Base-by-base conservation (phyloP, 2,113 vertebrate species). In the Amphiprion percula region DNA sequence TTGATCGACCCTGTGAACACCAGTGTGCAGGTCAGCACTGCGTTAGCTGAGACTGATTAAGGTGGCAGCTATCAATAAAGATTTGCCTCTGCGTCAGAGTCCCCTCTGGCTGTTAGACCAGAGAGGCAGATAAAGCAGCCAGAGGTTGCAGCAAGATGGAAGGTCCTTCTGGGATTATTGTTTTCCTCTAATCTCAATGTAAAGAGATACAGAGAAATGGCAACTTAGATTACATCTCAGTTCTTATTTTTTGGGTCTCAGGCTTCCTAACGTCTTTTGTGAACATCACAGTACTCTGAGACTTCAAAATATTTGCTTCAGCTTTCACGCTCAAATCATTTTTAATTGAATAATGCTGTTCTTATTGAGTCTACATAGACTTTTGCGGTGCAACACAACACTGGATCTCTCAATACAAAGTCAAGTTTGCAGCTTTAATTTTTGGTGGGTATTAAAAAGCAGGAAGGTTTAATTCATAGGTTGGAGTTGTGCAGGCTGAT, bases 1-100 rank as follows among this genome's bases (percentile, higher is more conserved):
- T 88, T 87, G 89, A 93, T 88, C 90, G 70, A 80, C 83, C 75
- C 74, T 49, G 69, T 75, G 59, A 90, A 90, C 89, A 88, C 87
- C 82, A 71, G 70, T 68, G 53, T n/a, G 26, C 47, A 53, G 79
- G 66, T 74, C 65, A 62, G 79, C 49, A 49, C 58, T 78, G 69
- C 59, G 73, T 79, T 79, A 59, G 66, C 68, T 81, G 64, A 88
- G 88, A 87, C 79, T 76, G 83, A 88, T 91, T 87, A 83, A 76
- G 68, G 86, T 79, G 83, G 86, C 74, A 88, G 88, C 60, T 85
- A 80, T 90, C 55, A 54, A 80, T 86, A 86, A 83, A 77, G 79
- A 88, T 91, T 90, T 87, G 68, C 71, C 70, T 84, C 62, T 61
- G 69, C 28, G 24, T 79, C 66, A 55, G 24, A 76, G 37, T 69